A percentile compares a stretch with the other conserved stretches of the same genome.
Evolutionary conservation across 2,797 vertebrate species (phyloP).

Genomic region (Pipistrellus kuhlii): DNA sequence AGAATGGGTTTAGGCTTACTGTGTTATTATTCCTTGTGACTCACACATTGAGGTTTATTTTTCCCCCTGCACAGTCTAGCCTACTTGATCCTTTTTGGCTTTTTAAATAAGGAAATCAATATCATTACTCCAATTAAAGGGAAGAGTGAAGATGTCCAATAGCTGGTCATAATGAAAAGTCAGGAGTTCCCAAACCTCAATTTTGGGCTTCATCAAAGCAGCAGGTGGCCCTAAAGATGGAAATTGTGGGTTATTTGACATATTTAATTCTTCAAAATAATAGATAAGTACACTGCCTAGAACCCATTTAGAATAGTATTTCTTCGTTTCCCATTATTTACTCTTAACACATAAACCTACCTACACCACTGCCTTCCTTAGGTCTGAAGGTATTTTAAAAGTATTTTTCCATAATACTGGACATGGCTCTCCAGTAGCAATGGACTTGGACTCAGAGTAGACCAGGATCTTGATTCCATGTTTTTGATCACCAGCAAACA

Average conservation of each 20-base stretch:
- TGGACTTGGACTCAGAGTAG: background rate
- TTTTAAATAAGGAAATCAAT: conserved; percentile 42
- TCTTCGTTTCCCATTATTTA: conserved; percentile 5
- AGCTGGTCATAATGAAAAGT: conserved; percentile 50
- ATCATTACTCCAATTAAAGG: conserved; percentile 67
- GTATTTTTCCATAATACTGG: background rate
- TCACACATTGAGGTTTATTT: conserved; percentile 47
- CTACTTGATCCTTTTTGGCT: conserved; percentile 46
- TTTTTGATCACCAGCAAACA: background rate
- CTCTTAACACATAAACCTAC: background rate
- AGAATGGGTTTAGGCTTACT: conserved; percentile 14
- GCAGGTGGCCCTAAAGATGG: conserved; percentile 39
- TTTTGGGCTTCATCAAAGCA: conserved; percentile 58
- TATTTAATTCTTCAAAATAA: conserved; percentile 66
- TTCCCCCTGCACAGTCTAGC: background rate
- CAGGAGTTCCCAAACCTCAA: conserved; percentile 11
- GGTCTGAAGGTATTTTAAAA: background rate
- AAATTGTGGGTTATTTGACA: conserved; percentile 38
- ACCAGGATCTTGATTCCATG: background rate
- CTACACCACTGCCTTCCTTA: background rate
- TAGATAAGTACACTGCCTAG: background rate
- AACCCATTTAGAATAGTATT: background rate
- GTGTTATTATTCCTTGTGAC: conserved; percentile 46
- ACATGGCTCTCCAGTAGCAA: background rate
- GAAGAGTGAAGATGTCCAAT: background rate